Evolutionary conservation across 2,888 invertebrate genomes (phyloP), one percentile per base, ranked within the genome.

Genomic region (Spicauda simplicius): DNA sequence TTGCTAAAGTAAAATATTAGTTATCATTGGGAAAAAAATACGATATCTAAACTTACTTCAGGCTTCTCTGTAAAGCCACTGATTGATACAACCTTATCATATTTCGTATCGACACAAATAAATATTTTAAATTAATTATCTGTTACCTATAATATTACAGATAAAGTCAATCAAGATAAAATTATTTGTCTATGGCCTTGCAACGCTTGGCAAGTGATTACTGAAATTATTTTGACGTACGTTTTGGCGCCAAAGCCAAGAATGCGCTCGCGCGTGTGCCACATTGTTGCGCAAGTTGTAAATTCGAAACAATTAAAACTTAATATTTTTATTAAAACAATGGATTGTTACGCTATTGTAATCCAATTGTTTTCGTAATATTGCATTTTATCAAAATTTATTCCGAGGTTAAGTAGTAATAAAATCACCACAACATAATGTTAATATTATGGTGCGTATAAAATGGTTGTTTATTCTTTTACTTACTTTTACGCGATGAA

Each of bases 161-260:
- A 45, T 45, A 45, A 37, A 37, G 8, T 3, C 16, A 54, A 12
- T 12, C 6, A 8, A 30, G 33, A 61, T 61, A 64, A 57, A 56
- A 37, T 45, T 45, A 50, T 66, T 59, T 37, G 54, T 37, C 56
- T 64, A 19, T 67, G 58, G 59, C 69, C 67, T 71, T 69, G 68
- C 54, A 41, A 50, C 18, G 61, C 41, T 30, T 54, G 45, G 48
- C 33, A 48, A 30, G 37, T 58, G 19, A 30, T 53, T 30, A 45
- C 57, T 54, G 20, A 37, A 68, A 64, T 52, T 65, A 69, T 64
- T 66, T 55, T 61, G 68, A 65, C 50, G 65, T 64, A 60, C 52
- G 37, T 65, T 64, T 70, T 69, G 69, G 57, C 64, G 53, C 50
- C 60, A 70, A 58, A 64, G 71, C 70, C 73, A 70, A 71, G 70